A percentile compares a stretch with the other conserved stretches of the same genome.
These are phyloP conservation scores for Seriola dumerili DNA, from an alignment of 2,113 vertebrate genomes.

Conservation along the genomic window DNA sequence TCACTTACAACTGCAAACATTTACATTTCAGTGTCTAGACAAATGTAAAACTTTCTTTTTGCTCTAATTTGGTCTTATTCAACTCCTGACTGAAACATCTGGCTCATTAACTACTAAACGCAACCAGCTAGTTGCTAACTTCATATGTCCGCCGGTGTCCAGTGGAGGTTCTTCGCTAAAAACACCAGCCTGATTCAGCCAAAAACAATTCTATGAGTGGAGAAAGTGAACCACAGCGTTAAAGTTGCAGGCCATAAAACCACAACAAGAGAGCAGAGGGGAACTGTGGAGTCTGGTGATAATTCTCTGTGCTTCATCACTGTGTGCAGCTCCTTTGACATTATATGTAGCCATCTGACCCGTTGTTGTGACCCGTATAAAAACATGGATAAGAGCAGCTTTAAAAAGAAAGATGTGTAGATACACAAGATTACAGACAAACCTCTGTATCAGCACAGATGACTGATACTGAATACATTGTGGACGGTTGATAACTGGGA, in stretches of 20 bases:
- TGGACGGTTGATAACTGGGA: slow-evolving; percentile 3
- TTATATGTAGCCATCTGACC: too few species aligned
- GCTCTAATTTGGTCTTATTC: neutral
- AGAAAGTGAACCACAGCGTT: neutral
- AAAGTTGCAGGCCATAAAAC: neutral
- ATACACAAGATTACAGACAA: neutral
- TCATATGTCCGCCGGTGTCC: neutral
- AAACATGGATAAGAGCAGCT: neutral
- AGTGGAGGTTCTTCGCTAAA: neutral
- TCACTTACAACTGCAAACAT: too few species aligned
- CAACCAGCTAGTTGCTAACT: neutral
- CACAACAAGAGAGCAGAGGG: neutral
- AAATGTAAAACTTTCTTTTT: neutral
- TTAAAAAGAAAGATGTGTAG: neutral
- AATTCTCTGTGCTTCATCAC: neutral
- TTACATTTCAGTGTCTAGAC: neutral
- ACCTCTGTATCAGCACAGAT: neutral
- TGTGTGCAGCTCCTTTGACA: neutral
- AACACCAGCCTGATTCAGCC: neutral
- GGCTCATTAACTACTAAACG: neutral
- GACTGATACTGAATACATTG: neutral
- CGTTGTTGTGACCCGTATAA: neutral
- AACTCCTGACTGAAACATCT: neutral
- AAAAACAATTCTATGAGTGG: neutral
- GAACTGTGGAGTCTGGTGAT: neutral